These are phyloP conservation scores for Nephrotoma guestfalica DNA, from an alignment of 2,888 invertebrate genomes.

Conservation along the genomic window DNA sequence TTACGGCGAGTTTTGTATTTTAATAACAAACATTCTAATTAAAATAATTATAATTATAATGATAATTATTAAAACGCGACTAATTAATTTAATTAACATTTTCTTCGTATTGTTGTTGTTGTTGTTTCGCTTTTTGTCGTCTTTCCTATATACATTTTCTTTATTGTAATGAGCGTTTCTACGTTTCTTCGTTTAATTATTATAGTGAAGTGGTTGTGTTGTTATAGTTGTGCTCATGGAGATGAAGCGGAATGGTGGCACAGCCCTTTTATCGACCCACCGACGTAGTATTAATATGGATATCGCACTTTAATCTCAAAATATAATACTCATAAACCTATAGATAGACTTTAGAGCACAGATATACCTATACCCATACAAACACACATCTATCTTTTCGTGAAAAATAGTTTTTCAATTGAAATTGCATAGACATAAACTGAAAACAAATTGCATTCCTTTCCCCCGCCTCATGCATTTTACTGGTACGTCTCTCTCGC, in stretches of 20 bases:
- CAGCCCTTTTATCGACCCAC: background rate
- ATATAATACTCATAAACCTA: background rate
- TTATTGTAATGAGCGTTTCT: background rate
- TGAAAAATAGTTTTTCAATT: background rate
- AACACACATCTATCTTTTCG: background rate
- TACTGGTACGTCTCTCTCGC: background rate
- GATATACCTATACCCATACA: background rate
- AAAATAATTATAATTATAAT: background rate
- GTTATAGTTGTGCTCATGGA: background rate
- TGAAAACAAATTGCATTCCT: background rate
- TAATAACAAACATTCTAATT: background rate
- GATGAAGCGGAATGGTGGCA: background rate
- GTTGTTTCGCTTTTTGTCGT: background rate
- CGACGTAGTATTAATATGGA: background rate
- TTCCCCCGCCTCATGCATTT: background rate
- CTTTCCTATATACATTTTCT: background rate
- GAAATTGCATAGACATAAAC: background rate
- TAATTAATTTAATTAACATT: background rate
- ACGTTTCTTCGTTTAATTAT: background rate
- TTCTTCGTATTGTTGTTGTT: background rate
- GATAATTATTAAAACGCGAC: background rate
- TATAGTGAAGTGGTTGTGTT: background rate
- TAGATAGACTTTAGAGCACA: background rate
- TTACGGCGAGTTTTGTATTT: background rate
- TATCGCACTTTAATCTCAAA: background rate